Percentiles rank a stretch among this genome's conserved stretches.
Evolutionary conservation across 2,888 invertebrate genomes (phyloP).

Genomic region (Mesodorylaimus sp.): DNA sequence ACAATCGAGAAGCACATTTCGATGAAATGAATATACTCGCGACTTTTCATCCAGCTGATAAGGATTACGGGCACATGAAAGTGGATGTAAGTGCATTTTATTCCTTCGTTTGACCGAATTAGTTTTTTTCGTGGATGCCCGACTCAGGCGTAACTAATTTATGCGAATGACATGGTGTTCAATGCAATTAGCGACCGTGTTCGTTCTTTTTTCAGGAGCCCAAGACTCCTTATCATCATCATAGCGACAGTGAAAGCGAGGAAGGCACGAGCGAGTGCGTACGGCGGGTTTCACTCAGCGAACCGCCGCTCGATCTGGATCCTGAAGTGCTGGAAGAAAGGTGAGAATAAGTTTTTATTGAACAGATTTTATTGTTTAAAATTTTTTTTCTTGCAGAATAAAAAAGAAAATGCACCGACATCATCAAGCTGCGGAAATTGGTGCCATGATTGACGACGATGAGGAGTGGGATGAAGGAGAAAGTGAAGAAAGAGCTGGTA

Average conservation of each 20-base stretch:
- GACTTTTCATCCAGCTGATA: constrained; percentile 87
- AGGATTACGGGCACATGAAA: constrained; percentile 99
- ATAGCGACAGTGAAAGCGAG: constrained; percentile 33
- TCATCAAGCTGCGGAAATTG: background rate
- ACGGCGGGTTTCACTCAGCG: constrained; percentile 9
- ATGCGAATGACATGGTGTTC: no score
- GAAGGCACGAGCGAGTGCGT: constrained; percentile 19
- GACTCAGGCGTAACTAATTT: background rate
- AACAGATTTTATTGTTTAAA: background rate
- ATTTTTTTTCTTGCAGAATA: background rate
- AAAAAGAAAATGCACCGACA: background rate
- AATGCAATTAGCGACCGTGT: no score
- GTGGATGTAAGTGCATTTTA: constrained; percentile 31
- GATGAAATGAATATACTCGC: constrained; percentile 98
- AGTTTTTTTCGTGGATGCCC: background rate
- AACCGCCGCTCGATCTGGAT: background rate
- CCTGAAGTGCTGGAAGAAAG: background rate
- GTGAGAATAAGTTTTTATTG: background rate
- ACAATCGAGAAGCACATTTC: constrained; percentile 16
- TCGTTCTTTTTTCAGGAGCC: constrained; percentile 76
- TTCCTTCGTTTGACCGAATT: no score
- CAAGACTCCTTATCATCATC: constrained; percentile 68
- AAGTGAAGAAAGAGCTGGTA: constrained; percentile 45
- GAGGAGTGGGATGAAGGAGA: constrained; percentile 41
- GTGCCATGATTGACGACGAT: constrained; percentile 32